Base-by-base conservation (phyloP, 2,888 invertebrate genomes). In the Globia sparganii region DNA sequence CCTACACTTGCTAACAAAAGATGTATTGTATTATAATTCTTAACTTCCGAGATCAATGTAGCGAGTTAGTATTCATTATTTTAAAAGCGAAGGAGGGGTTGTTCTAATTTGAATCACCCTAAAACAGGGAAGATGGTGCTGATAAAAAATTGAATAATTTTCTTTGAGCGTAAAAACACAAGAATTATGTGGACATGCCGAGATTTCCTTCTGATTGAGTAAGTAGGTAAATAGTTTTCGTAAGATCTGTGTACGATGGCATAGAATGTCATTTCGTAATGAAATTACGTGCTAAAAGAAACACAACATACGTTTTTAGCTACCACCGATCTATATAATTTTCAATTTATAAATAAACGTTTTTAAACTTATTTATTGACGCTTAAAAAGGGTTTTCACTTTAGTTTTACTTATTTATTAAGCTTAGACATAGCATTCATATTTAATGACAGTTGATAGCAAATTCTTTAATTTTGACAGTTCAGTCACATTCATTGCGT, bases 101-200 rank as follows among this genome's bases (percentile, higher is more conserved):
- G 49, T 71, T 66, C 59, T 70, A 83, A 88, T 89, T 89, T 85
- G 83, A 84, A 88, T 85, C 83, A 83, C 78, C 75, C 75, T 73
- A 66, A 68, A 85, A 83, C 79, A 70, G 76, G 72, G 78, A 31
- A 72, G 76, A 76, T 69, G 86, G 66, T 61, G 61, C 68, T 64
- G 78, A 78, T 77, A 81, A 86, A 78, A 83, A 81, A 87, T 81
- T 78, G 84, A 83, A 85, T 78, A 77, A 75, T 77, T 79, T 79
- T 59, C 77, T 53, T 68, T n/a, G 70, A 28, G 49, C 58, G 40
- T 62, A 37, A 81, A 76, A 62, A 37, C 31, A 43, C n/a, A 9
- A n/a, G 68, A 53, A 1, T 82, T 8, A 1, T 43, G n/a, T 82
- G 77, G 79, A 79, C 11, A 21, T 40, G 9, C 28, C 61, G 0